Conservation (phyloP, 2,888 invertebrate genomes). For the Ernsta delagoae region DNA sequence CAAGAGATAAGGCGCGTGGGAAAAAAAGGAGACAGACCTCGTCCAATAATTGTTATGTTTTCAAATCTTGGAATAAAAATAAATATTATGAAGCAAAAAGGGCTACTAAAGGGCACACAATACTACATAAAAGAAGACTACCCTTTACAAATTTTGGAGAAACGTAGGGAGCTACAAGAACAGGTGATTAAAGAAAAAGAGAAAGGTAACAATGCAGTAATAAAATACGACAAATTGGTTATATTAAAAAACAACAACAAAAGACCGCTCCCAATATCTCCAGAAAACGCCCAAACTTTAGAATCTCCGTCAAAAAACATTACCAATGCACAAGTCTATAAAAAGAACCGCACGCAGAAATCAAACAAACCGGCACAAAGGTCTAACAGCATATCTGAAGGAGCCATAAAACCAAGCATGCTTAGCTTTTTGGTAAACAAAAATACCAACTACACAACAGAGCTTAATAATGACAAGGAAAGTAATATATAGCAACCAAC, state of each 20-base stretch:
- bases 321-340: constrained; percentile 32
- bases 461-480: neutral
- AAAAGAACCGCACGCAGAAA: constrained; percentile 37
- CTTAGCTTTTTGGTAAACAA: constrained; percentile 1
- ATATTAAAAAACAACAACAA: constrained; percentile 37
- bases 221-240: constrained; percentile 43
- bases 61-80: constrained; percentile 37
- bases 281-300: constrained; percentile 23
- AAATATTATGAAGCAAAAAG: constrained; percentile 37
- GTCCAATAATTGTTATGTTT: constrained; percentile 37
- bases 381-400: neutral
- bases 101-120: constrained; percentile 26
- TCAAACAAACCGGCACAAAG: constrained; percentile 2
- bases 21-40: constrained; percentile 32
- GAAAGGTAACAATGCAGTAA: constrained; percentile 41
- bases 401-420: neutral
- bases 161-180: constrained; percentile 41
- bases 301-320: constrained; percentile 13
- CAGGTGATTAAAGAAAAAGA: constrained; percentile 41
- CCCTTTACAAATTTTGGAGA: constrained; percentile 42
- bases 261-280: constrained; percentile 38
- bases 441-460: neutral
- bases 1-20: constrained; percentile 39
- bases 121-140: constrained; percentile 42
- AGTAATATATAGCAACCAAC: neutral